Evolutionary conservation across 2,888 invertebrate genomes (phyloP).

Genomic region (Morinoia aosen): DNA sequence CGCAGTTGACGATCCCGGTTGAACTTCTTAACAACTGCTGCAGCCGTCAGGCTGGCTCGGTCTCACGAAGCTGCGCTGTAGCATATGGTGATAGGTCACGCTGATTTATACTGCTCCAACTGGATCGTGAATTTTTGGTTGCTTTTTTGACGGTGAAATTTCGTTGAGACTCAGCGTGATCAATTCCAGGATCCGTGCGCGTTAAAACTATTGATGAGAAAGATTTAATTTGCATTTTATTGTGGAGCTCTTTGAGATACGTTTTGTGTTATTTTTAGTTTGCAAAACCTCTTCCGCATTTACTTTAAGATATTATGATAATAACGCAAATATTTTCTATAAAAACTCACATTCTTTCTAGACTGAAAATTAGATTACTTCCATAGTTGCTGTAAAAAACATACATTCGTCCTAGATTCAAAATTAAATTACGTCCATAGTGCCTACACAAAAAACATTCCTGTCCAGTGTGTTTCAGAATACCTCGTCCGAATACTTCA

Average conservation of each 20-base stretch:
- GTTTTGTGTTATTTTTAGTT: not conserved
- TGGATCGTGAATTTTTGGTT: not conserved
- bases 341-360: no score
- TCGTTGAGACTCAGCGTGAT: not conserved
- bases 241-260: not conserved
- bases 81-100: not conserved
- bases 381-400: no score
- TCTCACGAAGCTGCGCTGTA: not conserved
- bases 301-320: no score
- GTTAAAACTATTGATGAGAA: not conserved
- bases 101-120: not conserved
- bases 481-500: no score
- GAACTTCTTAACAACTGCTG: slow-evolving; percentile 10
- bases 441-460: no score
- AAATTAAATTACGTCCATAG: no score
- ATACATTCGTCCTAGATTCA: no score
- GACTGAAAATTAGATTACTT: no score
- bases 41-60: not conserved
- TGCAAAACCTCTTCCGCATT: no score
- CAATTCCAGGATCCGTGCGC: not conserved
- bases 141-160: not conserved
- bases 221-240: not conserved
- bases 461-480: no score
- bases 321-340: no score
- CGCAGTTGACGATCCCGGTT: slow-evolving; percentile 35